These are phyloP conservation scores for Andrena praecox DNA, from an alignment of 2,888 invertebrate genomes.

Conservation along the genomic window DNA sequence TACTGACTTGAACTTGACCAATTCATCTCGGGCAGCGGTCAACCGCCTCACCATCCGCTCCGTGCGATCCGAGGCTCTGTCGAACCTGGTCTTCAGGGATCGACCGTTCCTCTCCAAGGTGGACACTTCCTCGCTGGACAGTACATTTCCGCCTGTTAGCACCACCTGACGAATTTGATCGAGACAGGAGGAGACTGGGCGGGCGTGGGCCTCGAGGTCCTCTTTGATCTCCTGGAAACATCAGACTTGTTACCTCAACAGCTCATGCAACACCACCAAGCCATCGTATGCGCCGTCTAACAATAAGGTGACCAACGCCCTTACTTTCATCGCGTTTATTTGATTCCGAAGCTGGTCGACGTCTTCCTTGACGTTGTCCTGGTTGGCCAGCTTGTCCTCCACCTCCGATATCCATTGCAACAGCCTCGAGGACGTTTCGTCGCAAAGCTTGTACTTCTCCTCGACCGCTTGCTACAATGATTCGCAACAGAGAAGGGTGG, in stretches of 20 bases:
- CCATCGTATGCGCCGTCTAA: too few species aligned
- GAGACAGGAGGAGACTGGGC: slow-evolving; percentile 93
- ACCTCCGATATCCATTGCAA: slow-evolving; percentile 95
- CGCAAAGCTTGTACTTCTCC: slow-evolving; percentile 96
- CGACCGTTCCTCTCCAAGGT: slow-evolving; percentile 95
- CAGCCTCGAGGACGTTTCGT: slow-evolving; percentile 93
- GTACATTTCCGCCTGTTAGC: slow-evolving; percentile 95
- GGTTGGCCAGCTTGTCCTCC: slow-evolving; percentile 93
- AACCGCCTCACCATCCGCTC: slow-evolving; percentile 92
- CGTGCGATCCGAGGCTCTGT: slow-evolving; percentile 92
- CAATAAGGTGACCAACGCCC: background rate
- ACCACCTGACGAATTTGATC: slow-evolving; percentile 96
- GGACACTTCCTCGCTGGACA: slow-evolving; percentile 96
- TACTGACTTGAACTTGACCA: slow-evolving; percentile 91
- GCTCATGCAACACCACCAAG: too few species aligned
- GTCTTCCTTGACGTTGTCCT: slow-evolving; percentile 94
- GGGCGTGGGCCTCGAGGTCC: slow-evolving; percentile 94
- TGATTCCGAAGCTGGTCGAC: slow-evolving; percentile 95
- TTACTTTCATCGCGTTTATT: slow-evolving; percentile 94
- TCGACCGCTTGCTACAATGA: slow-evolving; percentile 95
- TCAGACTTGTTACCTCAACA: background rate
- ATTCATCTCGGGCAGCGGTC: slow-evolving; percentile 93
- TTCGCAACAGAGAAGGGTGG: slow-evolving; percentile 39
- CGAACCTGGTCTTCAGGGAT: slow-evolving; percentile 92
- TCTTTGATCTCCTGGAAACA: slow-evolving; percentile 92